Conservation (phyloP, 2,797 vertebrate species). For the Catostomus latipinnis region DNA sequence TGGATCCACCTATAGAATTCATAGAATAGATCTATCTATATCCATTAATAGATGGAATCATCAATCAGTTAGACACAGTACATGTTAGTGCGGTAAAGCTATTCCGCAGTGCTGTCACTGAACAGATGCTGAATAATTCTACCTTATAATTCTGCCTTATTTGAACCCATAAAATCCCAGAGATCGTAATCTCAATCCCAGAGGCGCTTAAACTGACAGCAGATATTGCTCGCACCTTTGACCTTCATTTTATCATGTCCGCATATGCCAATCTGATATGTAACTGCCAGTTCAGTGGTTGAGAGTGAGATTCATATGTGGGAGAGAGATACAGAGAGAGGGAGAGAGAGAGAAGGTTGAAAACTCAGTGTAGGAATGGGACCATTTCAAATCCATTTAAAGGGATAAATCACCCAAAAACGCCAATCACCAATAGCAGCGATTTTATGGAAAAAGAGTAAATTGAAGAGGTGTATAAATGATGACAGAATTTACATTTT, state of each 20-base stretch:
- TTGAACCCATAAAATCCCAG: conserved; percentile 18
- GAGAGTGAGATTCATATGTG: neutral
- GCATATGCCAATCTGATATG: neutral
- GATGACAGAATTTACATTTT: too few species aligned
- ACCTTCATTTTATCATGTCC: neutral
- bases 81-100: neutral
- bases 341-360: too few species aligned
- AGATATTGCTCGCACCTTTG: conserved; percentile 2
- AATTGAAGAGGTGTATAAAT: too few species aligned
- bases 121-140: conserved; percentile 24
- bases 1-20: conserved; percentile 18
- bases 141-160: too few species aligned
- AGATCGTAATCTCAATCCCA: conserved; percentile 2
- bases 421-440: too few species aligned
- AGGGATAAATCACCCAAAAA: too few species aligned
- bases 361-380: too few species aligned
- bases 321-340: too few species aligned
- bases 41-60: neutral
- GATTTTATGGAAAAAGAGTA: too few species aligned
- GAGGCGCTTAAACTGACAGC: conserved; percentile 8
- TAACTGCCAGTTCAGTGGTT: conserved; percentile 2
- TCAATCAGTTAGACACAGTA: neutral
- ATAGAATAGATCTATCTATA: conserved; percentile 15
- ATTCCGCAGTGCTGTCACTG: neutral
- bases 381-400: too few species aligned